Conservation (phyloP, 2,113 vertebrate genomes). For the Camelus bactrianus region DNA sequence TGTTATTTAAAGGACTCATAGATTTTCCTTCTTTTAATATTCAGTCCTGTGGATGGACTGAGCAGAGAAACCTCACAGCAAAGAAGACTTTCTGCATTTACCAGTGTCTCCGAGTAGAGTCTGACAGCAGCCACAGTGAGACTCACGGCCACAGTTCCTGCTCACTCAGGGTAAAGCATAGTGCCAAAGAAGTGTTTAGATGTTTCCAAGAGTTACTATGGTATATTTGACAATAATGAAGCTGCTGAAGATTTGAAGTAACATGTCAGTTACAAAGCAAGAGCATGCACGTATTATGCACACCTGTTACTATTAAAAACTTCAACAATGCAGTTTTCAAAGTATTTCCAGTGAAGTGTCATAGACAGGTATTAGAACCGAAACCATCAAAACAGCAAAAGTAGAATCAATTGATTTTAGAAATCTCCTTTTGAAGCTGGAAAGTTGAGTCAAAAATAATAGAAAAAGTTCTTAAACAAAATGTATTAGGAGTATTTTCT, state of each 20-base stretch:
- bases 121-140: not conserved
- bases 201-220: not conserved
- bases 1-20: not conserved
- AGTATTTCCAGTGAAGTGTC: not conserved
- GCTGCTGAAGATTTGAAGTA: not conserved
- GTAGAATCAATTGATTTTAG: not conserved
- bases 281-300: not conserved
- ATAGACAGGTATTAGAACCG: not conserved
- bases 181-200: not conserved
- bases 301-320: not conserved
- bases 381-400: conserved; percentile 27
- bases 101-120: not conserved
- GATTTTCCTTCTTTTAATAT: not conserved
- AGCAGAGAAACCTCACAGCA: not conserved
- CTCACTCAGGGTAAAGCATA: not conserved
- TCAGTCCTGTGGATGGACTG: not conserved
- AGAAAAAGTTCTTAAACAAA: not conserved
- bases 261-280: not conserved
- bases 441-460: not conserved
- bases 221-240: not conserved
- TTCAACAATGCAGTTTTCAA: not conserved
- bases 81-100: not conserved
- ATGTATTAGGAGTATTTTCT: not conserved
- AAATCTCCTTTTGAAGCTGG: not conserved
- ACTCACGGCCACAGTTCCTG: not conserved